Evolutionary conservation across 2,113 vertebrate species (phyloP).

Genomic region (Onychorhynchus coronatus): DNA sequence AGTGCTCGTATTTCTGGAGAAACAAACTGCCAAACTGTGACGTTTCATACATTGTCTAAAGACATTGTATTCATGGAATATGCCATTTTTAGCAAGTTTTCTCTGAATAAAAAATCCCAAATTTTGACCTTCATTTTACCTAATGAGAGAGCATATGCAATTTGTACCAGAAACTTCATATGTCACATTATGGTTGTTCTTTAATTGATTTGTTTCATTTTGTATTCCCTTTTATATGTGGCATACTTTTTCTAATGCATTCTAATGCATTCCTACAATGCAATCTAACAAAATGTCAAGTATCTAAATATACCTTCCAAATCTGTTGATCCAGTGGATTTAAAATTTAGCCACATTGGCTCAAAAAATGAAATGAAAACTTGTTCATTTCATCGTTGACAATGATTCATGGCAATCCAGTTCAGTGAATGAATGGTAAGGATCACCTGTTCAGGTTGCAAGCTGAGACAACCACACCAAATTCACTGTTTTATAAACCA

Average conservation of each 20-base stretch:
- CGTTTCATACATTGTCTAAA: background rate
- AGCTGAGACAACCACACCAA: background rate
- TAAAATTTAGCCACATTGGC: background rate
- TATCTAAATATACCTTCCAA: background rate
- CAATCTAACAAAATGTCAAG: background rate
- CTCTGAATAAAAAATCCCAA: background rate
- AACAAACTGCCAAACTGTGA: background rate
- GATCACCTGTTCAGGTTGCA: background rate
- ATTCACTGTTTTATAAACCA: accelerated
- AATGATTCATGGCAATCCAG: background rate
- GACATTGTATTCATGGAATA: background rate
- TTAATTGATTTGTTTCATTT: background rate
- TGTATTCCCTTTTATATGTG: background rate
- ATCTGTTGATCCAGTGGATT: background rate
- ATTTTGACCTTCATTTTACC: background rate
- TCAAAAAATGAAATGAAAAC: background rate
- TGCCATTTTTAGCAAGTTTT: background rate
- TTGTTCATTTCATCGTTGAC: background rate
- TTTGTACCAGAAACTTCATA: background rate
- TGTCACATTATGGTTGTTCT: background rate
- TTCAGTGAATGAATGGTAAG: background rate
- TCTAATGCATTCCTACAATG: no score
- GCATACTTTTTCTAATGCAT: background rate
- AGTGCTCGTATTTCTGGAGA: background rate
- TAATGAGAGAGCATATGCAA: background rate